Evolutionary conservation across 2,113 vertebrate species (phyloP).

Genomic region (Siniperca knerii): DNA sequence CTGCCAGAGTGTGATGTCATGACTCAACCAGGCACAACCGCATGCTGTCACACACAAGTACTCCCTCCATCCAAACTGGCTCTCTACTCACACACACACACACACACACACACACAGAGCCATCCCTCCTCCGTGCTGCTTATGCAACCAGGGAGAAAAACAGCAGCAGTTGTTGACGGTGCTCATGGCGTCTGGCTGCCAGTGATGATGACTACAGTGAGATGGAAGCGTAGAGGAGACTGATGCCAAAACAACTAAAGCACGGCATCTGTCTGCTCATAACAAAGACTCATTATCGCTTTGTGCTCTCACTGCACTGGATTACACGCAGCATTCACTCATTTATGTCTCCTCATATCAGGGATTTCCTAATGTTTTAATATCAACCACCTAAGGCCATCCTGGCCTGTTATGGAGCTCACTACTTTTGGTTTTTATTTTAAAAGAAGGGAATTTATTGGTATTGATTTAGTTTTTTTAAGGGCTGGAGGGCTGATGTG

Average conservation of each 20-base stretch:
- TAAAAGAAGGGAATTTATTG: background rate
- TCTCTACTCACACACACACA: background rate
- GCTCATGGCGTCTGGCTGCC: slow-evolving; percentile 57
- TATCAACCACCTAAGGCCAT: background rate
- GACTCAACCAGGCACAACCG: slow-evolving; percentile 47
- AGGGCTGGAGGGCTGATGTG: background rate
- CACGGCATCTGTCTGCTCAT: slow-evolving; percentile 51
- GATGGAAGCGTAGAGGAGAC: slow-evolving; percentile 43
- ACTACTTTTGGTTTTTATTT: background rate
- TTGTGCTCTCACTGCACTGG: slow-evolving; percentile 7
- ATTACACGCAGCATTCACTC: background rate
- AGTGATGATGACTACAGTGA: slow-evolving; percentile 40
- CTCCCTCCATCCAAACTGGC: slow-evolving; percentile 8
- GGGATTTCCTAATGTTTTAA: background rate
- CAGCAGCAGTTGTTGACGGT: slow-evolving; percentile 65
- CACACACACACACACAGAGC: slow-evolving; percentile 15
- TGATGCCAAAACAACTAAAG: slow-evolving; percentile 63
- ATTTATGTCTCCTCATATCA: background rate
- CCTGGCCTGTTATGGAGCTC: background rate
- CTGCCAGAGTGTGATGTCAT: slow-evolving; percentile 57
- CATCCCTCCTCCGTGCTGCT: slow-evolving; percentile 48
- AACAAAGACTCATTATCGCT: slow-evolving; percentile 54
- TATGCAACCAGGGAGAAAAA: slow-evolving; percentile 62
- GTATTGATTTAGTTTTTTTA: background rate
- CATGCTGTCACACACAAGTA: slow-evolving; percentile 47